Base-by-base conservation (phyloP, 2,888 invertebrate genomes). In the Erebia epiphron region DNA sequence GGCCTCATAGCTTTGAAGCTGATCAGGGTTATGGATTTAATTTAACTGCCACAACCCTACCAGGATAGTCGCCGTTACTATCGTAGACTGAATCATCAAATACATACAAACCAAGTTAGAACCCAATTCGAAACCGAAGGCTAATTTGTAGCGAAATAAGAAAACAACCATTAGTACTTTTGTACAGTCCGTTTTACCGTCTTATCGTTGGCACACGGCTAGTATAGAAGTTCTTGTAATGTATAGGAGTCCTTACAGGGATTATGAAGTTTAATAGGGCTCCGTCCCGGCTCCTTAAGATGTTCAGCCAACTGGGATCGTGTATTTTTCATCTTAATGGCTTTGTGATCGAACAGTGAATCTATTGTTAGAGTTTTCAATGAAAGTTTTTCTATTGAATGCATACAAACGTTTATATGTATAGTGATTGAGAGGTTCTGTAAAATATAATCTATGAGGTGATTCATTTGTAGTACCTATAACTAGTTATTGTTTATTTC, bases 181-280 rank as follows among this genome's bases (percentile, higher is more conserved):
- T 7, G 35, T 35, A 35, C 35, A 7, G 35, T 7, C 35, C 35
- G 35, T 35, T 35, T 35, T 35, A 35, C 35, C 35, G 35, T 35
- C 35, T 35, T 35, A 35, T 35, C 35, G 35, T 35, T 35, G 35
- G 35, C 35, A 35, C 35, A 35, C 2, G 21, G 10, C 5, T 35
- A 7, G 35, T 11, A 4, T 43, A 49, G 46, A 62, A 18, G 9
- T 43, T 35, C 26, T 64, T 43, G 1, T 54, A 43, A 56, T 56
- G 14, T 56, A 11, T 13, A 41, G 21, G 35, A 41, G 26, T 41
- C 64, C 35, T 58, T 69, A 67, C 52, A 41, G 52, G 68, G 68
- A 66, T 70, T 73, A 70, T 46, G 57, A 57, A 70, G 18, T 70
- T 62, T 68, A 70, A 70, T 68, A 26, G 43, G 21, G 26, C 50